These are phyloP conservation scores for Eueremaeus valkanovi DNA, from an alignment of 2,888 invertebrate genomes.

Conservation along the genomic window DNA sequence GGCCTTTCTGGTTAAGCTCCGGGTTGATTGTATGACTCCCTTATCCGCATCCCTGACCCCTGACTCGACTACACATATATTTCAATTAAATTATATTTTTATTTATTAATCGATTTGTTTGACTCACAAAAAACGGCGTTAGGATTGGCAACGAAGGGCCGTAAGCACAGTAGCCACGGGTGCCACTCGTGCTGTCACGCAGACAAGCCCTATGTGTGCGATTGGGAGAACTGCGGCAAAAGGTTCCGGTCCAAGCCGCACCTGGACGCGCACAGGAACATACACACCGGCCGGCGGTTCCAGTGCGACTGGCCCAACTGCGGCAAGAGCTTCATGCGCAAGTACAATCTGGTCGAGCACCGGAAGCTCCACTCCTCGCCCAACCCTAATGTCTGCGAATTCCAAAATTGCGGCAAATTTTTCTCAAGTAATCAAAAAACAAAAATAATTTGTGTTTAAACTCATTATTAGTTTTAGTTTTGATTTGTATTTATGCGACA, in stretches of 20 bases:
- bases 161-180: background rate
- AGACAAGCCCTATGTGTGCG: constrained; percentile 7
- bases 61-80: too few relatives aligned
- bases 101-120: too few relatives aligned
- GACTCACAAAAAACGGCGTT: too few relatives aligned
- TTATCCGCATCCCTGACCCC: too few relatives aligned
- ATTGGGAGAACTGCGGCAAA: constrained; percentile 13
- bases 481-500: too few relatives aligned
- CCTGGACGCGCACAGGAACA: constrained; percentile 20
- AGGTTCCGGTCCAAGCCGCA: background rate
- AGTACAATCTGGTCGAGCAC: constrained; percentile 37
- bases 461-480: too few relatives aligned
- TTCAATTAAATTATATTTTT: too few relatives aligned
- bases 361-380: constrained; percentile 25
- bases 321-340: constrained; percentile 33
- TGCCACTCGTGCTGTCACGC: background rate
- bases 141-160: background rate
- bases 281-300: constrained; percentile 37
- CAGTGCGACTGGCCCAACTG: constrained; percentile 36
- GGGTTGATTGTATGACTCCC: too few relatives aligned
- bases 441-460: too few relatives aligned
- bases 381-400: constrained; percentile 36
- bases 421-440: constrained; percentile 1
- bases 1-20: too few relatives aligned
- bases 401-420: constrained; percentile 35